These are phyloP conservation scores for Zosterops lateralis DNA, from an alignment of 2,113 vertebrate genomes.

Conservation along the genomic window DNA sequence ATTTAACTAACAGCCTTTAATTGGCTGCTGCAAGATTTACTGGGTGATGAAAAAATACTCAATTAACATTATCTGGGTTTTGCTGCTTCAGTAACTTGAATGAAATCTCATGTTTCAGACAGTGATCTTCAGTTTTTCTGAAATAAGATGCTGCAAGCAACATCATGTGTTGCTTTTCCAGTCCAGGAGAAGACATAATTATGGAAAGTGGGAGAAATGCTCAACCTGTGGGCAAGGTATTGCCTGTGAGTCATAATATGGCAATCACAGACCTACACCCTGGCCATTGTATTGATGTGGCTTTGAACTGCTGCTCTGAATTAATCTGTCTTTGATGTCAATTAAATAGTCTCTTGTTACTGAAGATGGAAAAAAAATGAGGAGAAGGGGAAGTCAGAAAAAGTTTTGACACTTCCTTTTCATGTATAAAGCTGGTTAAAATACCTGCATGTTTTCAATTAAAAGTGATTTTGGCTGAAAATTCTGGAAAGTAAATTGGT, in stretches of 20 bases:
- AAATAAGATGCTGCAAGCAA: not conserved
- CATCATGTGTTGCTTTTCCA: not conserved
- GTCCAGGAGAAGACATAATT: not conserved
- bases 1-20: not conserved
- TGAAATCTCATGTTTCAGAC: not conserved
- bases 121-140: not conserved
- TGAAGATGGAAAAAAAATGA: not conserved
- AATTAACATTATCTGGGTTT: not conserved
- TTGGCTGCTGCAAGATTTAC: not conserved
- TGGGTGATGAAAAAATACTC: not conserved
- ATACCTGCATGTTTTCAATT: not conserved
- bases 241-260: not conserved
- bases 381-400: rapidly evolving
- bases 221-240: not conserved
- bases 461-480: not conserved
- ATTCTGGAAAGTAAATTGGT: not conserved
- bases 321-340: not conserved
- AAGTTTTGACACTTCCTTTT: not conserved
- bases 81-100: not conserved
- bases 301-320: not conserved
- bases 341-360: not conserved
- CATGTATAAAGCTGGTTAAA: not conserved
- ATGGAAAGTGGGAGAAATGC: not conserved
- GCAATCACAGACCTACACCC: not conserved
- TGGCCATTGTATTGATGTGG: not conserved